These are phyloP conservation scores for Propithecus perrieri DNA, from an alignment of 2,797 vertebrate species.

Conservation along the genomic window DNA sequence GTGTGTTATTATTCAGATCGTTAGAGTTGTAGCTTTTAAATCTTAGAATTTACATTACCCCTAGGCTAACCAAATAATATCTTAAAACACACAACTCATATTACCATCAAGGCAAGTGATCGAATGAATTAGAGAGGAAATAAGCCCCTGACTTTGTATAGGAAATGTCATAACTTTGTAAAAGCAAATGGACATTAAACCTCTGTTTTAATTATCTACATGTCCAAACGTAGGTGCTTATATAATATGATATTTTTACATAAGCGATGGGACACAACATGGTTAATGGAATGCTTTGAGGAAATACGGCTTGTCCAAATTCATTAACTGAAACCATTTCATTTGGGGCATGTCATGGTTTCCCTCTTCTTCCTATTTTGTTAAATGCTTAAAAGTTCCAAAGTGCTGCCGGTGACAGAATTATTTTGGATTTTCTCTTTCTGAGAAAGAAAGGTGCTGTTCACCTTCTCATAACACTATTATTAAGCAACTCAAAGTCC, in stretches of 20 bases:
- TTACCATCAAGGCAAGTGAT: conserved; percentile 62
- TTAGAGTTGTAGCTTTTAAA: conserved; percentile 73
- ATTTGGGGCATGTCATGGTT: conserved; percentile 41
- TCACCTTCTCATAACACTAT: neutral
- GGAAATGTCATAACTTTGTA: conserved; percentile 73
- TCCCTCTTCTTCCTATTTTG: neutral
- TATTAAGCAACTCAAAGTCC: neutral
- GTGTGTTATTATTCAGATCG: conserved; percentile 67
- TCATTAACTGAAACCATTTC: conserved; percentile 61
- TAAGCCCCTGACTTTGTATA: conserved; percentile 65
- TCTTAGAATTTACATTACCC: conserved; percentile 73
- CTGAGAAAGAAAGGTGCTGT: neutral
- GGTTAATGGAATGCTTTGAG: conserved; percentile 65
- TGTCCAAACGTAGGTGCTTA: conserved; percentile 69
- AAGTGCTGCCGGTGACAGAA: neutral
- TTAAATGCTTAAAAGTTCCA: conserved; percentile 46
- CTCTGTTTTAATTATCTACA: conserved; percentile 73
- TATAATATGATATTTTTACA: conserved; percentile 72
- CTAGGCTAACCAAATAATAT: conserved; percentile 74
- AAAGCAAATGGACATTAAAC: conserved; percentile 69
- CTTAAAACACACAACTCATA: conserved; percentile 71
- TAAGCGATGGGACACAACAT: conserved; percentile 56
- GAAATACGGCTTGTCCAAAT: conserved; percentile 66
- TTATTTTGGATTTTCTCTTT: conserved; percentile 9
- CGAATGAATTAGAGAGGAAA: conserved; percentile 70